Conservation (phyloP, 1,140 invertebrate species). For the Daktulosphaira vitifoliae region DNA sequence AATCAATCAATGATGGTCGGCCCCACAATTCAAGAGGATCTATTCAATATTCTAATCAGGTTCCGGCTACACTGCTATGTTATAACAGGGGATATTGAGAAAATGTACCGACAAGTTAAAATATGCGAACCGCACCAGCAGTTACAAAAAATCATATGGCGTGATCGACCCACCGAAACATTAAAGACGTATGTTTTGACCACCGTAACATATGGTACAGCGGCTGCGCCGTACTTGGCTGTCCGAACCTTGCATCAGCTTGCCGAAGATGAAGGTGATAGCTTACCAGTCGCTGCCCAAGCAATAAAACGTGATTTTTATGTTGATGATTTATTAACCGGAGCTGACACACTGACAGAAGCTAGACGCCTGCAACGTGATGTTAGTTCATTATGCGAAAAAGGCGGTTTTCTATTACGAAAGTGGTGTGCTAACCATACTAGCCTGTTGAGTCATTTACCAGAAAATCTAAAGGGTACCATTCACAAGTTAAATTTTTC, state of each 20-base stretch:
- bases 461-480: too few species aligned
- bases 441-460: neutral
- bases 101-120: slow-evolving; percentile 44
- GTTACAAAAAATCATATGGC: slow-evolving; percentile 39
- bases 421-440: slow-evolving; percentile 38
- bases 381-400: slow-evolving; percentile 35
- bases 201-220: too few species aligned
- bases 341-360: slow-evolving; percentile 35
- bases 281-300: slow-evolving; percentile 35
- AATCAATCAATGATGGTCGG: slow-evolving; percentile 41
- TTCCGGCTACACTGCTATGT: slow-evolving; percentile 40
- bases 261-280: slow-evolving; percentile 39
- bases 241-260: slow-evolving; percentile 41
- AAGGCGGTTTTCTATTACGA: slow-evolving; percentile 38
- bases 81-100: slow-evolving; percentile 42
- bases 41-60: slow-evolving; percentile 40
- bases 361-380: slow-evolving; percentile 35
- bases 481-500: too few species aligned
- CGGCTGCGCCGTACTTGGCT: slow-evolving; percentile 41
- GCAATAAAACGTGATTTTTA: slow-evolving; percentile 37
- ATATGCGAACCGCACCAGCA: slow-evolving; percentile 36
- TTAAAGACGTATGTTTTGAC: too few species aligned
- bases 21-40: slow-evolving; percentile 38
- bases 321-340: slow-evolving; percentile 38
- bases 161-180: slow-evolving; percentile 41